These are phyloP conservation scores for Carcina quercana DNA, from an alignment of 2,888 invertebrate species.

Conservation along the genomic window DNA sequence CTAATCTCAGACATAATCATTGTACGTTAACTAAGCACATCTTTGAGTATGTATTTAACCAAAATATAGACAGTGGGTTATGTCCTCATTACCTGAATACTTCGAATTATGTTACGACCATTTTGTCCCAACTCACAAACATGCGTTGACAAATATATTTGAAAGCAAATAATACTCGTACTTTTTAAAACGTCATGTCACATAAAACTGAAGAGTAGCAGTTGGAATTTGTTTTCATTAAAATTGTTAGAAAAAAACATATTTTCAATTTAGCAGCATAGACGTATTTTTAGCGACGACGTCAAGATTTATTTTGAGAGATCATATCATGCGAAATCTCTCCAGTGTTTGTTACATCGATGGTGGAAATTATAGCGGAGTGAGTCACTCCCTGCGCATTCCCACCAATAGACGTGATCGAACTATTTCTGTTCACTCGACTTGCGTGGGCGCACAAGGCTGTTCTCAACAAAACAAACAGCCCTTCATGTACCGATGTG, in stretches of 20 bases:
- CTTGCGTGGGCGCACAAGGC: slow-evolving; percentile 65
- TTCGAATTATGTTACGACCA: no score
- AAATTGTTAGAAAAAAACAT: slow-evolving; percentile 1
- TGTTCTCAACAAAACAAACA: slow-evolving; percentile 53
- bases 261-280: slow-evolving; percentile 4
- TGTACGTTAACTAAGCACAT: no score
- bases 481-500: no score
- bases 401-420: slow-evolving; percentile 36
- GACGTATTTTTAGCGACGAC: slow-evolving; percentile 31
- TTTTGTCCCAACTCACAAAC: no score
- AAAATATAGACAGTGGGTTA: no score
- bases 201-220: no score
- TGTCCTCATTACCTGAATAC: no score
- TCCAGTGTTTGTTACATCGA: slow-evolving; percentile 45
- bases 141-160: no score
- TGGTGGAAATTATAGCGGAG: slow-evolving; percentile 46
- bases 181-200: no score
- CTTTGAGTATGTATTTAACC: no score
- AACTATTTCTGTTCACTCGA: slow-evolving; percentile 44
- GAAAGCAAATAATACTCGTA: no score
- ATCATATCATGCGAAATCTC: slow-evolving; percentile 31
- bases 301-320: slow-evolving; percentile 40
- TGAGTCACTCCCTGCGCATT: slow-evolving; percentile 42
- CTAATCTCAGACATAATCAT: no score
- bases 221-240: slow-evolving; percentile 3